Evolutionary conservation across 2,888 invertebrate species (phyloP).

Genomic region (Drosophila paramelanica): DNA sequence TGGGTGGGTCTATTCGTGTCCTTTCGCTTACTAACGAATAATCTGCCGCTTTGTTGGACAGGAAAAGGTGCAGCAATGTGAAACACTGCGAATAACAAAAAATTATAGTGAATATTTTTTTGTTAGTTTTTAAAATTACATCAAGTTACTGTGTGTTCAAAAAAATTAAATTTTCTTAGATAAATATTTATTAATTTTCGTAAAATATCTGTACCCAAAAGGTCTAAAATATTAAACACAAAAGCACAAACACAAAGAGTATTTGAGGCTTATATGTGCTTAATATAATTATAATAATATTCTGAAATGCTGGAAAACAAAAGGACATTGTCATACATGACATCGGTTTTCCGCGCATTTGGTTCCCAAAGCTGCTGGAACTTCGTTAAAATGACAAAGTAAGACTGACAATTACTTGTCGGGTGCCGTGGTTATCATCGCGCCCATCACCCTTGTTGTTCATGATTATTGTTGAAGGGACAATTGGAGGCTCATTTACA

Average conservation of each 20-base stretch:
- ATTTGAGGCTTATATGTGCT: constrained; percentile 24
- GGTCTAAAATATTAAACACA: not conserved
- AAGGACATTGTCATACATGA: constrained; percentile 39
- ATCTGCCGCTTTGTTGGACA: constrained; percentile 25
- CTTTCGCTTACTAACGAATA: constrained; percentile 21
- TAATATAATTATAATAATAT: constrained; percentile 55
- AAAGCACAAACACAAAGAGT: not conserved
- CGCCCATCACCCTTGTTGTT: constrained; percentile 18
- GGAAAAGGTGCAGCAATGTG: constrained; percentile 63
- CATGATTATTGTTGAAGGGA: constrained; percentile 41
- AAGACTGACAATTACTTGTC: constrained; percentile 64
- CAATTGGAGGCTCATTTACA: constrained; percentile 70
- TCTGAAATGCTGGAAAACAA: constrained; percentile 41
- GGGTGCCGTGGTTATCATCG: constrained; percentile 21
- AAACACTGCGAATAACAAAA: constrained; percentile 22
- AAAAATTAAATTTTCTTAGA: not conserved
- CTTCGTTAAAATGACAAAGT: constrained; percentile 72
- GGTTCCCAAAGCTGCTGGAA: constrained; percentile 44
- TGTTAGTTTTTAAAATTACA: too few relatives aligned
- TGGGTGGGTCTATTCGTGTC: constrained; percentile 39
- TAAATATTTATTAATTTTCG: not conserved
- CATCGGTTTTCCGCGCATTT: constrained; percentile 61
- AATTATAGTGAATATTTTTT: too few relatives aligned
- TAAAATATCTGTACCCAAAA: not conserved
- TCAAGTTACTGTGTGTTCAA: too few relatives aligned